These are phyloP conservation scores for Archips xylosteana DNA, from an alignment of 2,888 invertebrate genomes.

Conservation along the genomic window DNA sequence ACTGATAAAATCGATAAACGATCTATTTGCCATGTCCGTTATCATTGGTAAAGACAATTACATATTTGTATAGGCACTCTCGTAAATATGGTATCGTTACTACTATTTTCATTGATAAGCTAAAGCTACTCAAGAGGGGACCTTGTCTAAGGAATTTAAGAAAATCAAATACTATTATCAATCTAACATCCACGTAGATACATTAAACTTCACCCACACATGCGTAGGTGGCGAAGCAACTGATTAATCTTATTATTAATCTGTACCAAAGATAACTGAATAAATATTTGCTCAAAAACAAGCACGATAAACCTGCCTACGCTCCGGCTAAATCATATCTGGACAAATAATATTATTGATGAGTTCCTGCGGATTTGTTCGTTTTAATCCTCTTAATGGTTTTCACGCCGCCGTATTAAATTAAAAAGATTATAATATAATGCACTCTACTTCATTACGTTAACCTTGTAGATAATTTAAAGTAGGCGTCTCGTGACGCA, in stretches of 20 bases:
- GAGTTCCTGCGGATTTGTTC: conserved; percentile 34
- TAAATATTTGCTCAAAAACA: conserved; percentile 34
- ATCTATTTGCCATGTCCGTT: conserved; percentile 25
- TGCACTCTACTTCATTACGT: neutral
- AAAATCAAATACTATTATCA: neutral
- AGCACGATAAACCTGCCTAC: conserved; percentile 24
- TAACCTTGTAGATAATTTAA: neutral
- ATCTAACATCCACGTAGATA: neutral
- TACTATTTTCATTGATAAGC: conserved; percentile 17
- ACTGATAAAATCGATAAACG: conserved; percentile 24
- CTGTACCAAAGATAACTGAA: conserved; percentile 34
- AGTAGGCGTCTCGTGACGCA: neutral
- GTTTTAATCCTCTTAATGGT: conserved; percentile 36
- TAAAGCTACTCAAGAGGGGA: conserved; percentile 10
- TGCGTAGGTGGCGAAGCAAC: neutral
- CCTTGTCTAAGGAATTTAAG: conserved; percentile 8
- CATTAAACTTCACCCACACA: neutral
- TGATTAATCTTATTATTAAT: conserved; percentile 6
- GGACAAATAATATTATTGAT: conserved; percentile 29
- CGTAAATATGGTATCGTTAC: conserved; percentile 5
- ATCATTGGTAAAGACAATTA: conserved; percentile 20
- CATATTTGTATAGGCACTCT: neutral
- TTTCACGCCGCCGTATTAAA: conserved; percentile 17
- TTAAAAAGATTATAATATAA: conserved; percentile 8
- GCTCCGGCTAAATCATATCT: conserved; percentile 29